Base-by-base conservation (phyloP, 2,113 vertebrate genomes). In the Pseudorhombus dupliciocellatus region DNA sequence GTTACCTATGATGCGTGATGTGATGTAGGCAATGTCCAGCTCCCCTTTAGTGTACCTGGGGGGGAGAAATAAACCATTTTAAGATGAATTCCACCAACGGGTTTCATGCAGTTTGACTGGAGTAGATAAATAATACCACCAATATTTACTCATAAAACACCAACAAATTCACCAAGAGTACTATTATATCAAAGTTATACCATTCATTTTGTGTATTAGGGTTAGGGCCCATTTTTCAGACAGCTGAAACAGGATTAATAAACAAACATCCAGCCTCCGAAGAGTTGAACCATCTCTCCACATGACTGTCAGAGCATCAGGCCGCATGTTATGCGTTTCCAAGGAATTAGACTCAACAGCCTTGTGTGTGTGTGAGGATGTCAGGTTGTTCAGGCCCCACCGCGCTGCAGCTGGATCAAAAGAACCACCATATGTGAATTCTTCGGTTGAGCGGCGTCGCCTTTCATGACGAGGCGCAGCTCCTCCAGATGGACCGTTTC, bases 1-100 rank as follows among this genome's bases (percentile, higher is more conserved):
- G 7, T 76, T 77, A 98, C 98, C 98, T 88, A 98, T 98, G 87
- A 99, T 97, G 87, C 97, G 94, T 78, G 97, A 96, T 83, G 98
- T 99, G 90, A 99, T 96, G 63, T 99, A 99, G 42, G 95, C 95
- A 88, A 99, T 98, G 83, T 99, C 97, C 86, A 99, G 93, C 83
- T 99, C 98, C 77, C 97, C 98, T 93, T 99, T 99, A 24, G 97
- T 95, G 89, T 99, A 99, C 72, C 98, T 99, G 53, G 34, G 34
- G 34, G 34, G 10, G 22, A 93, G 87, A 50, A 75, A 7, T 77
- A 56, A 73, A 83, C 37, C 79, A 86, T 20, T 67, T 44, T 4
- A 40, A 69, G 11, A 24, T 68, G 20, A 1, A 3, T 54, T 62
- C 76, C 12, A 54, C 50, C 30, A 21, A 20, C 10, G 31, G 53